A percentile compares a stretch with the other conserved stretches of the same genome.
phyloP scores from a whole-genome alignment of 1,140 invertebrate species.

The Microplitis demolitor region DNA sequence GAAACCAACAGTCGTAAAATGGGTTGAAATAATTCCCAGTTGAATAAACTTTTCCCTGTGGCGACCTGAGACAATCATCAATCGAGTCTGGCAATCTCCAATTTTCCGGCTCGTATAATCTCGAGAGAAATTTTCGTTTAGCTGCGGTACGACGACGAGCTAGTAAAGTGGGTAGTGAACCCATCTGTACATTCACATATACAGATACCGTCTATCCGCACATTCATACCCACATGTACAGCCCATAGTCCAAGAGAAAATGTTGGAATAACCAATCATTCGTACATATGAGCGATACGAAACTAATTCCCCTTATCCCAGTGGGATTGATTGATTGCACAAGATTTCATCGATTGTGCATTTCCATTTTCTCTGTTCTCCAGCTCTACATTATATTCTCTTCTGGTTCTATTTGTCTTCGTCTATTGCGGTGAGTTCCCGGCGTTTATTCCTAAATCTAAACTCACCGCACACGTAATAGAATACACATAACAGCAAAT shows the following conservation, averaged over 20 bases:
- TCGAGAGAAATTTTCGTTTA: conserved; percentile 23
- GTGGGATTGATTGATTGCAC: conserved; percentile 18
- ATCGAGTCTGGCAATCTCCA: conserved; percentile 19
- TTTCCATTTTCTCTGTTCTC: background rate
- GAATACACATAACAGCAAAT: too few species aligned
- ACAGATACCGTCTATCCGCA: background rate
- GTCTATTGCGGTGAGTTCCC: too few species aligned
- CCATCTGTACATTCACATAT: background rate
- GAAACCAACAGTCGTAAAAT: background rate
- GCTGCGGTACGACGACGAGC: background rate
- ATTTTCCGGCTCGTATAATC: conserved; percentile 26
- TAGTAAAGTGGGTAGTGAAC: background rate
- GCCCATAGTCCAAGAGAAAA: background rate
- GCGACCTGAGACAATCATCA: conserved; percentile 26
- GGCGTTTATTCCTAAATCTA: too few species aligned
- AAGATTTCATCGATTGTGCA: conserved; percentile 19
- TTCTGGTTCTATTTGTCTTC: too few species aligned
- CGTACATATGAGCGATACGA: conserved; percentile 17
- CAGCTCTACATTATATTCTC: too few species aligned
- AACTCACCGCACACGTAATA: too few species aligned
- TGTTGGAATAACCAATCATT: conserved; percentile 21
- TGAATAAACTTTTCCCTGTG: background rate
- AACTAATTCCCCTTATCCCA: conserved; percentile 26
- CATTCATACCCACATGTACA: background rate
- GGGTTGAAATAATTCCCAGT: background rate